A percentile compares a stretch with the other conserved stretches of the same genome.
These are phyloP conservation scores for Verasper variegatus DNA, from an alignment of 2,113 vertebrate species.

Conservation along the genomic window DNA sequence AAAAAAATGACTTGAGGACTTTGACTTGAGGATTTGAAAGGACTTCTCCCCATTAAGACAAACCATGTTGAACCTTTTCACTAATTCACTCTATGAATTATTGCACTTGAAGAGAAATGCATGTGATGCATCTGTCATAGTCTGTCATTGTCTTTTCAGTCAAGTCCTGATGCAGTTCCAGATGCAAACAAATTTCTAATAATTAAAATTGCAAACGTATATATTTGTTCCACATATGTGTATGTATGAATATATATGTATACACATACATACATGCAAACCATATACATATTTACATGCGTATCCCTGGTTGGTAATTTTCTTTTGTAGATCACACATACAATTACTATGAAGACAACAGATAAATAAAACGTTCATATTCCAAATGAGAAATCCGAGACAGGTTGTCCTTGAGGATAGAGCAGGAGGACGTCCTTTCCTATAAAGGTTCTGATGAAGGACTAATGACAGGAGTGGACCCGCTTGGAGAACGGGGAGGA, in stretches of 20 bases:
- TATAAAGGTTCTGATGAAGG: conserved; percentile 27
- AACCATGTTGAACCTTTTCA: neutral
- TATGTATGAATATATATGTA: too few species aligned
- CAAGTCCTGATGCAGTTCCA: neutral
- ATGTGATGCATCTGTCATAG: neutral
- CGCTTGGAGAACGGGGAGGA: conserved; percentile 42
- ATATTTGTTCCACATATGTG: too few species aligned
- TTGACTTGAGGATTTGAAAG: neutral
- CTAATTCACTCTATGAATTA: too few species aligned
- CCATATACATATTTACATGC: neutral
- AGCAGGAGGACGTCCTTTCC: conserved; percentile 1
- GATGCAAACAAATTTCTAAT: neutral
- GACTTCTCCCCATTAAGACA: neutral
- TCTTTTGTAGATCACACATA: neutral
- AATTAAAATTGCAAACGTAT: neutral
- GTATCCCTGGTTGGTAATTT: neutral
- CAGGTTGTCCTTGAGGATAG: neutral
- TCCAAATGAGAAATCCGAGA: conserved; percentile 12
- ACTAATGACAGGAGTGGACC: conserved; percentile 38
- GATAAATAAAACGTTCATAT: conserved; percentile 7
- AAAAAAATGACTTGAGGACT: neutral
- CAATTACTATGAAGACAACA: neutral
- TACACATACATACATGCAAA: too few species aligned
- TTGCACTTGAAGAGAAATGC: neutral
- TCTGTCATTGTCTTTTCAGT: neutral